Conservation (phyloP, 2,113 vertebrate genomes). For the Calidris pugnax region DNA sequence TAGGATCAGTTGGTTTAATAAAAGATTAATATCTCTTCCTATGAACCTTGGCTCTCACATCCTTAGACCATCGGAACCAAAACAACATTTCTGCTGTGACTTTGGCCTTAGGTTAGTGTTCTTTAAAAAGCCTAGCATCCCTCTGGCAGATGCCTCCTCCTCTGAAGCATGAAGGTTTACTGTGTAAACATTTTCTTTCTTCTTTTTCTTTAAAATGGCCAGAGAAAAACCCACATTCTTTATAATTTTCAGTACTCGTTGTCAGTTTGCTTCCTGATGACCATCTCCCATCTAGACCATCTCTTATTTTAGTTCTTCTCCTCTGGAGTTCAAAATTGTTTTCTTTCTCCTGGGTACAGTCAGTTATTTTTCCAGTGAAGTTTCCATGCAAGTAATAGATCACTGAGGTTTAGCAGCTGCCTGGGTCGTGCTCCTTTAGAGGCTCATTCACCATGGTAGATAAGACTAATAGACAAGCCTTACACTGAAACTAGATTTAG, state of each 20-base stretch:
- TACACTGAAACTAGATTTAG: neutral
- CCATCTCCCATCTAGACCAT: neutral
- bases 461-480: neutral
- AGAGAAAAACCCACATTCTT: neutral
- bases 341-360: neutral
- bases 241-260: neutral
- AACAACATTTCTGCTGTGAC: neutral
- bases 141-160: neutral
- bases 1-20: slow-evolving; percentile 31
- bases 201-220: neutral
- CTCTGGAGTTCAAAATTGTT: neutral
- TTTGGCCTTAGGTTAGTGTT: slow-evolving; percentile 33
- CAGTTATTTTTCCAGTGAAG: neutral
- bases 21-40: slow-evolving; percentile 32
- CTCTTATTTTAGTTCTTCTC: neutral
- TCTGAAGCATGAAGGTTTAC: neutral
- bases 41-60: neutral
- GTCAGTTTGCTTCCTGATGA: neutral
- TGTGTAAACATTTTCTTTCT: neutral
- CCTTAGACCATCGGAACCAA: neutral
- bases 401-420: neutral
- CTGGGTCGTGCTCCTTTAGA: neutral
- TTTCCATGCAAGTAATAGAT: neutral
- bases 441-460: neutral
- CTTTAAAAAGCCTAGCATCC: neutral